Base-by-base conservation (phyloP, 2,797 vertebrate genomes). In the Microctenopoma steveboyesi region DNA sequence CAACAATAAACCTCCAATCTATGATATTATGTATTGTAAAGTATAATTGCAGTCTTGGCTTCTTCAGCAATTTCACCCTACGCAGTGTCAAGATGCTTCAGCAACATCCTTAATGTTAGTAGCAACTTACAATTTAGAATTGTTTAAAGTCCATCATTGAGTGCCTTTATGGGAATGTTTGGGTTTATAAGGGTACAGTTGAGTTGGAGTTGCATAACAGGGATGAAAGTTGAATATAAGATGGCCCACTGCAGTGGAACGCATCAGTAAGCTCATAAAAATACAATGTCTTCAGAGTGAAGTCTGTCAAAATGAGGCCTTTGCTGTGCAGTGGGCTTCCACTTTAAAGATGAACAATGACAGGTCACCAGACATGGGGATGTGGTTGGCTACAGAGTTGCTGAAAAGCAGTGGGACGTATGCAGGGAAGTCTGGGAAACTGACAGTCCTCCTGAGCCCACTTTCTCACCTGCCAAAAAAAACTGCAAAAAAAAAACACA, bases 1-100 rank as follows among this genome's bases (percentile, higher is more conserved):
- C 51, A 68, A 84, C 64, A 90, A 83, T 85, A 90, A 90, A 90
- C 69, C 71, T 87, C 51, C 59, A 45, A 82, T 43, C 54, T 82
- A 62, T 75, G 81, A 74, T 65, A 57, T 48, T 74, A 66, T 83
- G 69, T 64, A 63, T 64, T 81, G 39, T 71, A 60, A 73, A 69
- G 45, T 42, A 53, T 78, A 78, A 69, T 72, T 81, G 42, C 53
- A 73, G 54, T 45, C 8, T 7, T 62, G 35, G 57, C n/a, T 22
- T 1, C 59, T 60, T 65, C 22, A 50, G 16, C 7, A 9, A 22
- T 37, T 30, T 67, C 28, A 10, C 25, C 3, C 18, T 48, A 2
- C 5, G 37, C 25, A 37, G 4, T 12, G 2, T 57, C 45, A 63
- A 51, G 42, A 46, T 45, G 0, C 22, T 47, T 39, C 14, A 65